These are phyloP conservation scores for Nerophis lumbriciformis DNA, from an alignment of 2,113 vertebrate genomes.

Conservation along the genomic window DNA sequence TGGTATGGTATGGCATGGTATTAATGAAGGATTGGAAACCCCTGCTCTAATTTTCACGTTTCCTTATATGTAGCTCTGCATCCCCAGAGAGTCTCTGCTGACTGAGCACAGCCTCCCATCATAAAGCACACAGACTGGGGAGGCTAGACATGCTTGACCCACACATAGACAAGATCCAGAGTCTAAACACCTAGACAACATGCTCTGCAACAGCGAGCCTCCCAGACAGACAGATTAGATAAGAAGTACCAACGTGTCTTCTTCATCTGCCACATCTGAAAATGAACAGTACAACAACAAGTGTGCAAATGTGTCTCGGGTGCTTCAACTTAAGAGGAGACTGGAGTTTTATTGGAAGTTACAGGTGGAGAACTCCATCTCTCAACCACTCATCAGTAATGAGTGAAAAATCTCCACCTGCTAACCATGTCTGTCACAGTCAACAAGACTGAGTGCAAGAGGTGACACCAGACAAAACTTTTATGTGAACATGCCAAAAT, in stretches of 20 bases:
- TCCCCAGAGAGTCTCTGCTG: conserved; percentile 56
- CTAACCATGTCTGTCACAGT: conserved; percentile 31
- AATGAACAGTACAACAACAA: conserved; percentile 29
- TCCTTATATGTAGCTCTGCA: conserved; percentile 19
- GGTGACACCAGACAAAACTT: too few relatives aligned
- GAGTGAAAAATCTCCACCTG: conserved; percentile 43
- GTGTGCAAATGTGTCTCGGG: conserved; percentile 29
- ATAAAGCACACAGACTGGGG: conserved; percentile 59
- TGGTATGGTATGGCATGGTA: too few relatives aligned
- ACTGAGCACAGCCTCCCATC: conserved; percentile 59
- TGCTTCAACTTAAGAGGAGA: conserved; percentile 31
- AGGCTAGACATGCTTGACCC: conserved; percentile 60
- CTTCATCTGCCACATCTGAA: conserved; percentile 35
- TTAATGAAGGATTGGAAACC: too few relatives aligned
- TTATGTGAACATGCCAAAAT: too few relatives aligned
- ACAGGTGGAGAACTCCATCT: conserved; percentile 54
- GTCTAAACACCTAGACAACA: conserved; percentile 50
- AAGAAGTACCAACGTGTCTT: conserved; percentile 49
- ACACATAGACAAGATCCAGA: conserved; percentile 45
- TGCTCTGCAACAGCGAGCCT: conserved; percentile 37
- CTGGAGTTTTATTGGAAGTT: conserved; percentile 51
- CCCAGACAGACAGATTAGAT: conserved; percentile 58
- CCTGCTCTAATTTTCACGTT: background rate
- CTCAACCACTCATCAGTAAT: conserved; percentile 33
- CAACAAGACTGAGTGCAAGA: conserved; percentile 11